phyloP scores from a whole-genome alignment of 2,888 invertebrate genomes.

The Coelinius sp. region DNA sequence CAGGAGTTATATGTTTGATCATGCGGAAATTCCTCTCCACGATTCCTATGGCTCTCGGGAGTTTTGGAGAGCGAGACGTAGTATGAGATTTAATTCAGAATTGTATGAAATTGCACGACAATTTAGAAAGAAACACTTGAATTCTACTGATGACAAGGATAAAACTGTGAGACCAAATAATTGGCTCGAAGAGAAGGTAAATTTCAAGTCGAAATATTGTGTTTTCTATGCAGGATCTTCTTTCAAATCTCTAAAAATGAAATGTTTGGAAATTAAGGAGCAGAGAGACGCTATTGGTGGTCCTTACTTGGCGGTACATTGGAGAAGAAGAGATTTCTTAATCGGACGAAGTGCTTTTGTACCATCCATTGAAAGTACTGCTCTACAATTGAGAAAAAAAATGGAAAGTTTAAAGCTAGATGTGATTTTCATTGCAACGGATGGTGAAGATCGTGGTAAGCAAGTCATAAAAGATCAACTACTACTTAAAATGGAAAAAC shows the following conservation, averaged over 20 bases:
- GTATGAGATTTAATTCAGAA: slow-evolving; percentile 88
- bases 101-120: slow-evolving; percentile 79
- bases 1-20: slow-evolving; percentile 79
- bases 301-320: slow-evolving; percentile 87
- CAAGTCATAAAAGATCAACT: not conserved
- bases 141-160: slow-evolving; percentile 76
- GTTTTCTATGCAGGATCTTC: not conserved
- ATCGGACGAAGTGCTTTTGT: slow-evolving; percentile 80
- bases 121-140: slow-evolving; percentile 77
- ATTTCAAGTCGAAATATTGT: not conserved
- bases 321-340: slow-evolving; percentile 91
- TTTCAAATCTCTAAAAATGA: slow-evolving; percentile 35
- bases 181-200: slow-evolving; percentile 77
- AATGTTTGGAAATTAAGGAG: slow-evolving; percentile 58
- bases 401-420: slow-evolving; percentile 75
- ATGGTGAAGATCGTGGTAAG: slow-evolving; percentile 77
- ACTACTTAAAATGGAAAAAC: not conserved
- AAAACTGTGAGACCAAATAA: slow-evolving; percentile 74
- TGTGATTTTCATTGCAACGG: slow-evolving; percentile 87
- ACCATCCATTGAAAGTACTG: slow-evolving; percentile 84
- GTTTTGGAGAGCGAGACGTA: slow-evolving; percentile 91
- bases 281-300: slow-evolving; percentile 75
- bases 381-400: slow-evolving; percentile 78
- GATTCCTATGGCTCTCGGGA: slow-evolving; percentile 85
- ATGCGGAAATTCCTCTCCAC: slow-evolving; percentile 90